phyloP scores from a whole-genome alignment of 2,797 vertebrate genomes.

The Aplochiton taeniatus region DNA sequence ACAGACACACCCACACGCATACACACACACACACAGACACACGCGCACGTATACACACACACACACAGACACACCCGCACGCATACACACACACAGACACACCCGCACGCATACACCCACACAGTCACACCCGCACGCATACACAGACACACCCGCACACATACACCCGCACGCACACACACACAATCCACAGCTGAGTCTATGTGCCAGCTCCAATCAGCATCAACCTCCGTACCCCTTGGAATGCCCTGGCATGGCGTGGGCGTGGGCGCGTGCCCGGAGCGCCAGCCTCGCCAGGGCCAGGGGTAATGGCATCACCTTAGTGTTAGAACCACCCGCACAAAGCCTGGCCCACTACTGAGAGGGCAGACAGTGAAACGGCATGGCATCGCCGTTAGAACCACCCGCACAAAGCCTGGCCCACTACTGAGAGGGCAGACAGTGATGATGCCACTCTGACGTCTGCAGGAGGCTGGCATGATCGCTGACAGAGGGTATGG shows the following conservation, averaged over 20 bases:
- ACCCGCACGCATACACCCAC: not conserved
- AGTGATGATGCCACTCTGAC: not conserved
- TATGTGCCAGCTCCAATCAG: slow-evolving; percentile 25
- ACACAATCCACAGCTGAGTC: slow-evolving; percentile 18
- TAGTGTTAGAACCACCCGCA: slow-evolving; percentile 10
- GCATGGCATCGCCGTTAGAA: slow-evolving; percentile 11
- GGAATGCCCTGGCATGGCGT: slow-evolving; percentile 8
- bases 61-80: not conserved
- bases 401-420: not conserved
- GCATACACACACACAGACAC: not conserved
- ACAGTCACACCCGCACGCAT: not conserved
- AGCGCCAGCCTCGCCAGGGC: not conserved
- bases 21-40: not conserved
- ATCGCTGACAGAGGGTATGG: too few relatives aligned
- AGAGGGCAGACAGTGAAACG: slow-evolving; percentile 11
- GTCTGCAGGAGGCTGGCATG: not conserved
- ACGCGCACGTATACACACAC: too few relatives aligned
- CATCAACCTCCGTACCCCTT: slow-evolving; percentile 13
- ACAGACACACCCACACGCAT: not conserved
- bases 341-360: not conserved
- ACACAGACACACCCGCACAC: not conserved
- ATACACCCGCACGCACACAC: not conserved
- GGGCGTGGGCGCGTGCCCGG: slow-evolving; percentile 2
- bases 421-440: not conserved
- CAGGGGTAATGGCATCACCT: slow-evolving; percentile 17